phyloP scores from a whole-genome alignment of 2,888 invertebrate species.

The Amblyjoppa proteus region DNA sequence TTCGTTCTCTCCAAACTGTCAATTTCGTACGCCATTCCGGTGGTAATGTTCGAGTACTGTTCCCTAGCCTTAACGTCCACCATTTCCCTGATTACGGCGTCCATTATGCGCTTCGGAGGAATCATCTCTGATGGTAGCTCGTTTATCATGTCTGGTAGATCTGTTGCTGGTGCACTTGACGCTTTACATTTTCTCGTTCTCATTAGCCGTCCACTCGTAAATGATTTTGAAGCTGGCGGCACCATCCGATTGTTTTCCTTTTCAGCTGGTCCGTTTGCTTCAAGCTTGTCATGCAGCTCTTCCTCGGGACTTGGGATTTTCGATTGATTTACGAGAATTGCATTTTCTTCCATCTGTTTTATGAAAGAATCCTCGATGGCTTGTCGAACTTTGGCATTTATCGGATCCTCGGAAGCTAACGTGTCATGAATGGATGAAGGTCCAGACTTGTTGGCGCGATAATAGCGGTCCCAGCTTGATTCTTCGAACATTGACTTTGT shows the following conservation, averaged over 20 bases:
- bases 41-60: conserved; percentile 65
- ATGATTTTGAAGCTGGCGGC: conserved; percentile 46
- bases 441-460: conserved; percentile 56
- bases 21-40: conserved; percentile 79
- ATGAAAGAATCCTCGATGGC: conserved; percentile 83
- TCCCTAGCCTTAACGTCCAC: conserved; percentile 81
- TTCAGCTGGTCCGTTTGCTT: conserved; percentile 39
- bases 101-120: conserved; percentile 84
- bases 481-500: conserved; percentile 82
- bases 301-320: not conserved
- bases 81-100: conserved; percentile 85
- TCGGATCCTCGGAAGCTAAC: conserved; percentile 66
- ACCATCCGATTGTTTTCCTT: conserved; percentile 43
- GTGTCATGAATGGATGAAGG: conserved; percentile 7
- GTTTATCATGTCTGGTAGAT: conserved; percentile 81
- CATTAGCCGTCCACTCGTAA: conserved; percentile 43
- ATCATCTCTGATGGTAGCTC: conserved; percentile 77
- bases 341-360: conserved; percentile 81
- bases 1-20: conserved; percentile 83
- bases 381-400: conserved; percentile 80
- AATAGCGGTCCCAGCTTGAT: conserved; percentile 72
- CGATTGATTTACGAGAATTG: conserved; percentile 70
- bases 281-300: not conserved
- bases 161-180: conserved; percentile 64
- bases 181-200: conserved; percentile 64